These are phyloP conservation scores for Ophraella communa DNA, from an alignment of 2,888 invertebrate species.

Conservation along the genomic window DNA sequence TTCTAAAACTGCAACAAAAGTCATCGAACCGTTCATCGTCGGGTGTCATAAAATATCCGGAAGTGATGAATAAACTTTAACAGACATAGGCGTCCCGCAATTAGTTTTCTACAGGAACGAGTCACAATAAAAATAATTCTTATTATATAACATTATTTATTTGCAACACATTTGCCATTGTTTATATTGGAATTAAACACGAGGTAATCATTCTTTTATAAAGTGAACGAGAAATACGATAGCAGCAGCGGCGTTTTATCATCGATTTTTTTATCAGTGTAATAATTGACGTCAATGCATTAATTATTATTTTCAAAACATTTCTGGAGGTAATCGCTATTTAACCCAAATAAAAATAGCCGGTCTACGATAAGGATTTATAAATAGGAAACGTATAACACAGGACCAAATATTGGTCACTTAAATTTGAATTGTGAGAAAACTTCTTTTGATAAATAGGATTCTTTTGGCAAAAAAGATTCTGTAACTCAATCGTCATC, in stretches of 20 bases:
- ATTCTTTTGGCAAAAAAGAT: no score
- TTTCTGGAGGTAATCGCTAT: slow-evolving; percentile 9
- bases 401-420: no score
- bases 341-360: slow-evolving; percentile 11
- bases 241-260: no score
- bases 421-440: no score
- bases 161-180: neutral
- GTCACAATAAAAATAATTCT: no score
- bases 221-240: neutral
- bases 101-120: neutral
- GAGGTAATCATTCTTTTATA: neutral
- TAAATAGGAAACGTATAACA: neutral
- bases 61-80: neutral
- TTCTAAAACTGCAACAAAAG: neutral
- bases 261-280: no score
- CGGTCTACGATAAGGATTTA: neutral
- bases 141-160: neutral
- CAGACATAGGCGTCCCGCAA: neutral
- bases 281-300: slow-evolving; percentile 14
- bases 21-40: neutral
- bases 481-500: no score
- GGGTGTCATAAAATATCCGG: neutral
- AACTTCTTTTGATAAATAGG: no score
- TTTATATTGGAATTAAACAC: neutral
- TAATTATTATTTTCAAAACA: slow-evolving; percentile 8